These are phyloP conservation scores for Heliconius melpomene DNA, from an alignment of 1,140 invertebrate species.

Conservation along the genomic window DNA sequence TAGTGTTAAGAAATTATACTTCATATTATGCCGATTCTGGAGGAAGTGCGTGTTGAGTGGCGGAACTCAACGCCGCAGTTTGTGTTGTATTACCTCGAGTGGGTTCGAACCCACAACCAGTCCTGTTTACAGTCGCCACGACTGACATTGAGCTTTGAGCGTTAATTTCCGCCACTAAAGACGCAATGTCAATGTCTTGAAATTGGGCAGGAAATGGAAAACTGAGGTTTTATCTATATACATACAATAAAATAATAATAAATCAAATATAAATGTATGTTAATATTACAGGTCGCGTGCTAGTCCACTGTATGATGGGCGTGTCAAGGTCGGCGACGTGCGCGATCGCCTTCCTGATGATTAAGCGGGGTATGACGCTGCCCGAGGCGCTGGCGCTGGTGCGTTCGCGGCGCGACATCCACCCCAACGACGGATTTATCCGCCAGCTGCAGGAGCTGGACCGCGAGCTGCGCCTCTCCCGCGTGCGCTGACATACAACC, in stretches of 20 bases:
- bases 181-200: too few species aligned
- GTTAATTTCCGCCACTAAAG: too few species aligned
- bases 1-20: too few species aligned
- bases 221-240: too few species aligned
- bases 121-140: too few species aligned
- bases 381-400: slow-evolving; percentile 87
- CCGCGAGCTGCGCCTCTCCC: slow-evolving; percentile 80
- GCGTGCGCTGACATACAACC: slow-evolving; percentile 70
- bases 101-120: too few species aligned
- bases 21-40: too few species aligned
- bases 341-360: slow-evolving; percentile 91
- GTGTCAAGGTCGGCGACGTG: slow-evolving; percentile 91
- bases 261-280: slow-evolving; percentile 15
- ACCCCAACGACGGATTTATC: slow-evolving; percentile 91
- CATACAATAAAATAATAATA: neutral
- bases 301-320: slow-evolving; percentile 91
- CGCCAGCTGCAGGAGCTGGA: slow-evolving; percentile 88
- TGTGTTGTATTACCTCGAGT: too few species aligned
- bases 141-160: too few species aligned
- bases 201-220: too few species aligned
- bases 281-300: slow-evolving; percentile 84
- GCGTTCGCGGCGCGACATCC: slow-evolving; percentile 85
- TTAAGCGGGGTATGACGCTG: slow-evolving; percentile 89
- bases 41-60: too few species aligned
- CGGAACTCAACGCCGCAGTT: too few species aligned